These are phyloP conservation scores for Phalacrocorax aristotelis DNA, from an alignment of 2,113 vertebrate genomes.

Conservation along the genomic window DNA sequence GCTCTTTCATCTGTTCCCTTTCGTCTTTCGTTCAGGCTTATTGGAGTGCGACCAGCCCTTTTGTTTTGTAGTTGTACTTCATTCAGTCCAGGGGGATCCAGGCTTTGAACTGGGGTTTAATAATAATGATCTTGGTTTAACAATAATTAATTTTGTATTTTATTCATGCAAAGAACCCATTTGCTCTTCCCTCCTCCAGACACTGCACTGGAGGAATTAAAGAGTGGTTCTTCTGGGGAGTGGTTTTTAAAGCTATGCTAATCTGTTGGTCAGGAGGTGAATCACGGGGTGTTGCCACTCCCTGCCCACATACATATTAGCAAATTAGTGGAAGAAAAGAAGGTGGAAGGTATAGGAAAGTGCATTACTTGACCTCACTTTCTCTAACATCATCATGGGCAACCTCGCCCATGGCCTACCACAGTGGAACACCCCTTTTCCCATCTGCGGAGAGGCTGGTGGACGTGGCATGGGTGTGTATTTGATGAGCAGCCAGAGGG, in stretches of 20 bases:
- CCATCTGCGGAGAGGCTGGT: background rate
- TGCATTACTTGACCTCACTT: background rate
- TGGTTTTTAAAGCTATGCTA: background rate
- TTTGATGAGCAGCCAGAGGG: background rate
- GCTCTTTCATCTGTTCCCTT: background rate
- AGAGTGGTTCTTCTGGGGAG: conserved; percentile 6
- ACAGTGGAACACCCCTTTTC: background rate
- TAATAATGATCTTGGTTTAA: background rate
- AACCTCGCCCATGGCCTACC: background rate
- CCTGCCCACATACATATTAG: conserved; percentile 1
- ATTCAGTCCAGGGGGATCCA: background rate
- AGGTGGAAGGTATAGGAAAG: background rate
- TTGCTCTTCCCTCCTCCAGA: background rate
- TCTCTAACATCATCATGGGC: background rate
- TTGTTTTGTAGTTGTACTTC: background rate
- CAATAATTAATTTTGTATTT: background rate
- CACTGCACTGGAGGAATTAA: background rate
- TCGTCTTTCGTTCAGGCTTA: background rate
- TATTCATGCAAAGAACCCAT: background rate
- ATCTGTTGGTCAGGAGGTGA: conserved; percentile 51
- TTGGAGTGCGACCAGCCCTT: background rate
- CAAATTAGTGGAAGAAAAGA: background rate
- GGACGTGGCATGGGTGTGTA: background rate
- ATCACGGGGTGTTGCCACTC: conserved; percentile 41
- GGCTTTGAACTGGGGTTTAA: background rate